Evolutionary conservation across 2,797 vertebrate genomes (phyloP).

Genomic region (Girardinus metallicus): DNA sequence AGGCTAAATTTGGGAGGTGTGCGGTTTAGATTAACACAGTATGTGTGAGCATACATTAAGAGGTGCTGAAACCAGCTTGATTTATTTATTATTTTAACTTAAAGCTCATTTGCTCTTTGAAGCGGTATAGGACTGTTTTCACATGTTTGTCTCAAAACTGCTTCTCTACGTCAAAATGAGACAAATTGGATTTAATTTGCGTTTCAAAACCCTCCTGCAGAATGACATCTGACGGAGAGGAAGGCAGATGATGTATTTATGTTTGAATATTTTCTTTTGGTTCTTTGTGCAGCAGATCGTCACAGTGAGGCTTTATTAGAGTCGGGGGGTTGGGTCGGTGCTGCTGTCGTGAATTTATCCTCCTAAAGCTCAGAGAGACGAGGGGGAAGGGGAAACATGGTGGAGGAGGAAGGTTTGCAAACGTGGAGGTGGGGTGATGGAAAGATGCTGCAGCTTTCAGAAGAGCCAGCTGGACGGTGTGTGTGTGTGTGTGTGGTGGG

Average conservation of each 20-base stretch:
- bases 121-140: not conserved
- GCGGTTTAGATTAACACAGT: constrained; percentile 4
- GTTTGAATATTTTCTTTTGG: constrained; percentile 42
- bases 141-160: not conserved
- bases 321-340: constrained; percentile 65
- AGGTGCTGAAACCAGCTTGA: constrained; percentile 4
- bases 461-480: constrained; percentile 29
- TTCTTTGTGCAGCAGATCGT: constrained; percentile 51
- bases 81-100: constrained; percentile 5
- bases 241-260: not conserved
- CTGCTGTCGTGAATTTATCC: constrained; percentile 62
- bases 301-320: constrained; percentile 59
- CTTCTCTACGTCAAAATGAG: constrained; percentile 22
- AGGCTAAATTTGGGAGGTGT: constrained; percentile 2
- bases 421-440: constrained; percentile 53
- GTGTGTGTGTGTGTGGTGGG: constrained; percentile 27
- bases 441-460: constrained; percentile 43
- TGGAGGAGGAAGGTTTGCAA: constrained; percentile 41
- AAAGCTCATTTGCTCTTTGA: not conserved
- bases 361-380: constrained; percentile 50
- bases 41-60: constrained; percentile 12
- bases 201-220: not conserved
- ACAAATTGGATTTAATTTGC: constrained; percentile 7
- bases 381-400: constrained; percentile 50
- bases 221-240: not conserved